A percentile compares a stretch with the other conserved stretches of the same genome.
phyloP scores from a whole-genome alignment of 2,797 vertebrate genomes.

The Spheniscus humboldti region DNA sequence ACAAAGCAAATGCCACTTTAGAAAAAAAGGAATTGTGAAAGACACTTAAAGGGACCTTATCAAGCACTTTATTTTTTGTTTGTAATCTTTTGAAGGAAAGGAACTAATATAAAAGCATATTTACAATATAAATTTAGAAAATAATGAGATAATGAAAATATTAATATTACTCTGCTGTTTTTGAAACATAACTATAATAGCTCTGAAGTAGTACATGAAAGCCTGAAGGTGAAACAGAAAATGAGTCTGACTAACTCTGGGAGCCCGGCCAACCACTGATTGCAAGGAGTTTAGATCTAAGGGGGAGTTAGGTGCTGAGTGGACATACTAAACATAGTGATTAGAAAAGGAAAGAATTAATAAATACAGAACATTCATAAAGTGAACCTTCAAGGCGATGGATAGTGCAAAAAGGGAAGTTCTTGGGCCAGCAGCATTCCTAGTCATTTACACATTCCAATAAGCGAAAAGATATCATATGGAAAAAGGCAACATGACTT shows the following conservation, averaged over 20 bases:
- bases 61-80: background rate
- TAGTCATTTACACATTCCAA: background rate
- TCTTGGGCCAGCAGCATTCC: background rate
- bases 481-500: background rate
- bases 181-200: background rate
- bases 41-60: background rate
- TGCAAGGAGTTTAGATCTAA: constrained; percentile 34
- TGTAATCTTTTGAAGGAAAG: background rate
- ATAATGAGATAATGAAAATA: constrained; percentile 11
- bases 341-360: constrained; percentile 60
- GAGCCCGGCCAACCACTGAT: constrained; percentile 48
- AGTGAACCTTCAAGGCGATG: background rate
- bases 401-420: background rate
- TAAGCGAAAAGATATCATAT: background rate
- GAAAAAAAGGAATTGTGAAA: background rate
- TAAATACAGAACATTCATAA: constrained; percentile 28
- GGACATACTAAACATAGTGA: constrained; percentile 44
- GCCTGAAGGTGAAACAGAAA: constrained; percentile 38
- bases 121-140: background rate
- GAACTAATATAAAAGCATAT: background rate
- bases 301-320: constrained; percentile 37
- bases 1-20: background rate
- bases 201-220: background rate
- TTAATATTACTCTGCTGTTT: background rate
- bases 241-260: constrained; percentile 32